A percentile compares a stretch with the other conserved stretches of the same genome.
These are phyloP conservation scores for Camponotus pennsylvanicus DNA, from an alignment of 1,140 invertebrate species.

Conservation along the genomic window DNA sequence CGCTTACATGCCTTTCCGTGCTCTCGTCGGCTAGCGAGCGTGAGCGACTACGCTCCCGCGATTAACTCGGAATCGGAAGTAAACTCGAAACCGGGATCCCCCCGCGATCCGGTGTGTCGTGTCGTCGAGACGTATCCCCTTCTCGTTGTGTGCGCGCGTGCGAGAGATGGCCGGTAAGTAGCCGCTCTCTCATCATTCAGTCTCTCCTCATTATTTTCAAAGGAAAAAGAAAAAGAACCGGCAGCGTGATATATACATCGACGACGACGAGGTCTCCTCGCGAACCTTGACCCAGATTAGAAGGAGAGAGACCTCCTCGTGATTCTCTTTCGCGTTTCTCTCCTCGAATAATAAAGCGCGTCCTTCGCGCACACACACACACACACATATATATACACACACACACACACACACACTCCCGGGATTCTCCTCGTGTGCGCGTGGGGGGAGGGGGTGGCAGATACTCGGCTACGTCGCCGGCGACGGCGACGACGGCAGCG, in stretches of 20 bases:
- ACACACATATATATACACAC: neutral
- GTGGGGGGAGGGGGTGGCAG: conserved; percentile 75
- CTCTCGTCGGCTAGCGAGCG: too few relatives aligned
- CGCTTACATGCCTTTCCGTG: too few relatives aligned
- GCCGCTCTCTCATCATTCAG: neutral
- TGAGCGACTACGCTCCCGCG: too few relatives aligned
- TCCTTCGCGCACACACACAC: conserved; percentile 19
- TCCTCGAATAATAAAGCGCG: conserved; percentile 54
- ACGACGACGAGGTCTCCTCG: conserved; percentile 27
- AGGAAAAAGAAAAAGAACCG: neutral
- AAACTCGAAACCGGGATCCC: too few relatives aligned
- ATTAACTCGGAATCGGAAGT: too few relatives aligned
- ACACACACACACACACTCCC: conserved; percentile 30
- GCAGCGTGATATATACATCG: conserved; percentile 2
- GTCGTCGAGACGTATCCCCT: too few relatives aligned
- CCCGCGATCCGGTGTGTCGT: too few relatives aligned
- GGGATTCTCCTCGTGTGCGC: conserved; percentile 65
- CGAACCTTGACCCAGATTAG: conserved; percentile 79
- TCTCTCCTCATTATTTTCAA: neutral
- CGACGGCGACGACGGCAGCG: conserved; percentile 58
- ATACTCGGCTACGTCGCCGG: conserved; percentile 76
- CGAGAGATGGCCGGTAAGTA: conserved; percentile 75
- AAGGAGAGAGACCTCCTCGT: neutral
- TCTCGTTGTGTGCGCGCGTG: too few relatives aligned
- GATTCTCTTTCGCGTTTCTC: conserved; percentile 28